Evolutionary conservation across 2,113 vertebrate genomes (phyloP), one percentile per base, ranked within the genome.

Genomic region (Callipepla squamata): DNA sequence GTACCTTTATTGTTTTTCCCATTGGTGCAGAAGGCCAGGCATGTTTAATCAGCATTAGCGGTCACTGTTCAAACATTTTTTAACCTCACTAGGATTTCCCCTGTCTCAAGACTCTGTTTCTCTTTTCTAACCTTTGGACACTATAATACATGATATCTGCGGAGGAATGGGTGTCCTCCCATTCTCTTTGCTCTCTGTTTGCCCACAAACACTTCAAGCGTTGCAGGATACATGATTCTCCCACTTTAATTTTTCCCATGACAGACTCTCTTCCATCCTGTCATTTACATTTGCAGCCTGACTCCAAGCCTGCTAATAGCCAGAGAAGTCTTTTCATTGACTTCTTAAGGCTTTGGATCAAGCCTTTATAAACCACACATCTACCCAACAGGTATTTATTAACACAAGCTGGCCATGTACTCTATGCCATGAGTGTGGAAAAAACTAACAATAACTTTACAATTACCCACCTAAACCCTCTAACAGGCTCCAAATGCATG

Each of bases 361-460:
- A 94, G 18, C 51, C 72, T 94, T 95, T 93, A 94, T 86, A 94
- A 96, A 89, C 94, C 91, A 90, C 94, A 95, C 89, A 75, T 96
- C 80, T 95, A 92, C 90, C 94, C 93, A 95, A 94, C 91, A 96
- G 95, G 94, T 96, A 96, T 95, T 95, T 95, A 96, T 96, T 95
- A 95, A 90, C 85, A 86, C 1, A 25, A 96, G 85, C 76, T 93
- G 87, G 87, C 87, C 57, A 79, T 81, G 44, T 40, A 78, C 48
- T 86, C 1, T 50, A 90, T 95, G 93, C 92, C 93, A 94, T 92
- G 82, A 94, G 58, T 88, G 85, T 94, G 94, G 95, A 94, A 96
- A 96, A 94, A 96, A 65, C 93, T 92, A 94, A 94, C 95, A 96
- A 96, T 95, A 96, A 94, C 87, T 91, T 94, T 75, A 95, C 94